Evolutionary conservation across 2,888 invertebrate genomes (phyloP), one percentile per base, ranked within the genome.

Genomic region (Seira sanloemensis): DNA sequence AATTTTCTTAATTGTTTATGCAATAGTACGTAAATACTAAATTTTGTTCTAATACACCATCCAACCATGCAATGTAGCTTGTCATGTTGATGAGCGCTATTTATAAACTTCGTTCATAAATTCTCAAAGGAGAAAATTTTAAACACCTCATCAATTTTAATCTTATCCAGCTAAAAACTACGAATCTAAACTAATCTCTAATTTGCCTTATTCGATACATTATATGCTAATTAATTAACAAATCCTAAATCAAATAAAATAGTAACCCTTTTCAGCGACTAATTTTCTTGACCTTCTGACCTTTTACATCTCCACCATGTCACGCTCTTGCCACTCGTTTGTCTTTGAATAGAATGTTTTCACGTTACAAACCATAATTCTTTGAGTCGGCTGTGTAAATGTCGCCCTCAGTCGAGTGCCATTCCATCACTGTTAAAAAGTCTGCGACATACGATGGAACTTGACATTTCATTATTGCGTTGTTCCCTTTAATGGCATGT

Each of bases 371-470:
- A 88, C 88, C 88, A 74, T 85, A 86, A 73, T 87, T 80, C 62
- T 87, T 88, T 16, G 87, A 79, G 76, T 89, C 87, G 9, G 87
- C 72, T 18, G 79, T 84, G 84, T 87, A 89, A 65, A 87, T 85
- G 76, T 89, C 88, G 26, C 88, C 89, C 69, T 78, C 79, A n/a
- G 88, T 88, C 1, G 89, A 87, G 18, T 86, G 87, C 89, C 89
- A 89, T 73, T 88, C 88, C 5, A 85, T 93, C 89, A 98, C 96
- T 90, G 93, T 94, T 86, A 98, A 96, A 92, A 97, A 97, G 92
- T 97, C 97, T 86, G 96, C 96, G 86, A 97, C 97, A 92, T 97
- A 98, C 86, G 96, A 96, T 72, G 97, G 97, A 90, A 97, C 95
- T 90, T 96, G 96, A 92, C 97, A 97, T 92, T 96, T 97, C 58